Evolutionary conservation across 2,888 invertebrate species (phyloP), one percentile per base, ranked within the genome.

Genomic region (Mythimna albipuncta): DNA sequence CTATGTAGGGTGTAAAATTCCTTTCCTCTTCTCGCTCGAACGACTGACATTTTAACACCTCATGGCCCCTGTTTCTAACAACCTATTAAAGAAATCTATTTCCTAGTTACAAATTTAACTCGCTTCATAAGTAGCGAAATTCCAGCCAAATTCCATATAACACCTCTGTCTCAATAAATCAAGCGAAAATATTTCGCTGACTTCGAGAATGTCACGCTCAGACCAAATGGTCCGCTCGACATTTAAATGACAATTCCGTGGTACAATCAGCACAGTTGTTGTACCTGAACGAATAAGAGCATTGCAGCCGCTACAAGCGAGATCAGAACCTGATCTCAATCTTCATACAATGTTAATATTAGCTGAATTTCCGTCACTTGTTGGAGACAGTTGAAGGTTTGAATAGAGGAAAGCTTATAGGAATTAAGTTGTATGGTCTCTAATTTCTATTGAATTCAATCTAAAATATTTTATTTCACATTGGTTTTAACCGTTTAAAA

Each of bases 201-300:
- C 67, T 75, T n/a, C 57, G 55, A 81, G 79, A 85, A 85, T 81
- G 67, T 67, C 38, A 47, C 73, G 57, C 64, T 54, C 32, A 50
- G 67, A 52, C 64, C 69, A 80, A 82, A 76, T 73, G 75, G 75
- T 64, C 44, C 52, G 54, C 21, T 69, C 58, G 76, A 72, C 67
- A 75, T 79, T 77, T 79, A 78, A 82, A 82, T 82, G 78, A 79
- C 80, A 86, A 74, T 80, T 72, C 66, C 63, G 75, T 74, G 38
- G 76, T 75, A 75, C 72, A 82, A 84, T 84, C 78, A 82, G 72
- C 52, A 64, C 65, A 61, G 81, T 74, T 83, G 87, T 75, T 76
- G 59, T 65, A 64, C 38, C 54, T 21, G 26, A 57, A 11, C 57
- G 47, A 69, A 72, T 77, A 79, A 72, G 72, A 77, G 69, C 78